A percentile compares a stretch with the other conserved stretches of the same genome.
These are phyloP conservation scores for Fissipunctia ypsillon DNA, from an alignment of 2,888 invertebrate genomes.

Conservation along the genomic window DNA sequence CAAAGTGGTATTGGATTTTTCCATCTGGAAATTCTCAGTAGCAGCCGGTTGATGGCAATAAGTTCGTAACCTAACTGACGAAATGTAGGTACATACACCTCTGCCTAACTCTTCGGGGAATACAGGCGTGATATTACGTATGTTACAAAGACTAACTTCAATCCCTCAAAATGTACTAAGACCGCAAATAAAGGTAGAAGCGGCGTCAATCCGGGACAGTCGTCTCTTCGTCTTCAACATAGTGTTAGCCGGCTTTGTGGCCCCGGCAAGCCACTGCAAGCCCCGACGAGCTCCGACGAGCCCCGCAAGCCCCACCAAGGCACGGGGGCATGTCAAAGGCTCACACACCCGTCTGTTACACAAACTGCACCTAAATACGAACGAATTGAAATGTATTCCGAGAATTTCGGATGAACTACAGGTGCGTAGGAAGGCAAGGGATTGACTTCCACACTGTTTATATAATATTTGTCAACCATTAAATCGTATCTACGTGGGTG, in stretches of 20 bases:
- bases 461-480: no score
- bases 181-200: constrained; percentile 3
- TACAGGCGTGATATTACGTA: no score
- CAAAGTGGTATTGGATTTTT: no score
- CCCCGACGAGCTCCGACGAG: neutral
- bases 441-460: no score
- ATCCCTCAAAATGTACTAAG: neutral
- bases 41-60: no score
- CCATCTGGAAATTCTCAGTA: no score
- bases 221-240: constrained; percentile 45
- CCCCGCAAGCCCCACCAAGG: constrained; percentile 1
- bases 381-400: constrained; percentile 10
- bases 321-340: constrained; percentile 57
- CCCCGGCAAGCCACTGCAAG: constrained; percentile 26
- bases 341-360: constrained; percentile 28
- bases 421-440: neutral
- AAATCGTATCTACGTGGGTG: no score
- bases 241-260: constrained; percentile 56
- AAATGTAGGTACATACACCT: no score
- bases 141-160: neutral
- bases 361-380: constrained; percentile 13
- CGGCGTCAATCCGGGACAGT: constrained; percentile 55
- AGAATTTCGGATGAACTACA: constrained; percentile 1
- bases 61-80: no score
- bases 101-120: no score